Evolutionary conservation across 2,113 vertebrate genomes (phyloP), one percentile per base, ranked within the genome.

Genomic region (Zapornia atra): DNA sequence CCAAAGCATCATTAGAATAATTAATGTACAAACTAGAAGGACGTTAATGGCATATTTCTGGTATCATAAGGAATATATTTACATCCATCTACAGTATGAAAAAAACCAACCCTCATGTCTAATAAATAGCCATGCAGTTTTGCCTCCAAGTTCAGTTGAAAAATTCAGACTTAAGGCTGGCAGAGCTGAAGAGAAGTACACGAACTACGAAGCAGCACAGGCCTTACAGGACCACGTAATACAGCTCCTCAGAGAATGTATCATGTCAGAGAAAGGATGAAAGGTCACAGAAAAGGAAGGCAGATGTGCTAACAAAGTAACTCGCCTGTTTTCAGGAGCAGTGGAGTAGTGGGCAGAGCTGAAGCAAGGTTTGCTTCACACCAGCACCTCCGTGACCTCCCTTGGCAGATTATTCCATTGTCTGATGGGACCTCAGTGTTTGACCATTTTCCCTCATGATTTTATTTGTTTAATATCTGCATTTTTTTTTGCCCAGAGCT

Each of bases 381-480:
- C 12, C 19, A 60, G 28, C n/a, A 71, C 22, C 31, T 91, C 86
- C 0, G 1, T 61, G 72, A 96, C 88, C 44, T 95, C 92, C 95
- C 94, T 97, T 95, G 96, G 95, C 53, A 97, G 96, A 94, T 76
- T 90, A 96, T 96, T 97, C 92, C 42, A 81, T 54, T 82, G 25
- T 70, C 46, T 90, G 82, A 90, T 38, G 54, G 77, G 93, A 97
- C 96, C 95, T 96, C 96, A 97, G 95, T 94, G 86, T 95, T 76
- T 61, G 53, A 79, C 12, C 44, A 24, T 71, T 86, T 95, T 64
- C 65, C 38, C 79, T 71, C 16, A 82, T 16, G 61, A 60, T 28
- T 73, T 80, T 5, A 69, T 15, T 68, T 71, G 9, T 48, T 86
- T 31, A 46, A 15, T 46, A 36, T 38, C 73, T 71, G 13, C 1